A percentile compares a stretch with the other conserved stretches of the same genome.
These are phyloP conservation scores for Ypsolopha scabrella DNA, from an alignment of 2,888 invertebrate species.

Conservation along the genomic window DNA sequence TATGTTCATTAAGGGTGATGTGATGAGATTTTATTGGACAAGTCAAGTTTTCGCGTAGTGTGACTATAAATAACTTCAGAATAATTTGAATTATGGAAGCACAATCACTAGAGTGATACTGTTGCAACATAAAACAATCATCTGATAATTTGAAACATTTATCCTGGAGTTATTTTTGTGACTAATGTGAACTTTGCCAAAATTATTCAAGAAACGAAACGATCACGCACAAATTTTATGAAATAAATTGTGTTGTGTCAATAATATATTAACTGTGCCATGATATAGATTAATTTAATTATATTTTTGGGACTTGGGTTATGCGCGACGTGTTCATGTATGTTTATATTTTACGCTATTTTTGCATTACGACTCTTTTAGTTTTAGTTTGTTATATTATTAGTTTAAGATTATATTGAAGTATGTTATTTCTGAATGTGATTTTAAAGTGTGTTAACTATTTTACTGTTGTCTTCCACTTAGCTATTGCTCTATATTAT, in stretches of 20 bases:
- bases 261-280: neutral
- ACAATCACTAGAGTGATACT: no score
- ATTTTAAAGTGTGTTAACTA: constrained; percentile 26
- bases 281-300: constrained; percentile 7
- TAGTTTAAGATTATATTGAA: neutral
- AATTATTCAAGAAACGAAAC: neutral
- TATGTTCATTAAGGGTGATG: neutral
- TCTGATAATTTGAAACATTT: no score
- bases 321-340: constrained; percentile 64
- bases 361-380: constrained; percentile 14
- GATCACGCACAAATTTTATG: constrained; percentile 10
- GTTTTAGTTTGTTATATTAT: constrained; percentile 7
- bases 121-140: no score
- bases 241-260: constrained; percentile 1
- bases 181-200: neutral
- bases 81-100: neutral
- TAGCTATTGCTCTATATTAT: constrained; percentile 28
- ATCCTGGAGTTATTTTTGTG: no score
- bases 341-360: constrained; percentile 47
- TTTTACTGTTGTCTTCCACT: constrained; percentile 47
- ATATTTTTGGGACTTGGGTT: constrained; percentile 24
- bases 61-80: neutral
- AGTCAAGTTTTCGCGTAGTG: neutral
- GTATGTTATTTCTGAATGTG: constrained; percentile 5
- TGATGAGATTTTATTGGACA: neutral